Evolutionary conservation across 2,113 vertebrate genomes (phyloP), one percentile per base, ranked within the genome.

Genomic region (Dolichallabes microphthalmus): DNA sequence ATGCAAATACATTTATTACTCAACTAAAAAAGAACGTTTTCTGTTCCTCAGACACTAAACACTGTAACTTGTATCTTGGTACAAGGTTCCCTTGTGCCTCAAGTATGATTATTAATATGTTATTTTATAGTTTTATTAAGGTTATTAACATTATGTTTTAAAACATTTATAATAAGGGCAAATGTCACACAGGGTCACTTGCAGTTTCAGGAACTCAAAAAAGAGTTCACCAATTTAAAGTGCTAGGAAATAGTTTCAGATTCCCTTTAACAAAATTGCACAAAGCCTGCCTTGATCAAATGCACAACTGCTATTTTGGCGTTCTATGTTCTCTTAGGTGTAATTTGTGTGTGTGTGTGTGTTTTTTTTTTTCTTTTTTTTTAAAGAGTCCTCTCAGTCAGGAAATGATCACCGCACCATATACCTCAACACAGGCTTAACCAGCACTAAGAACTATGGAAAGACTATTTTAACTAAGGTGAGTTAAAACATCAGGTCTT

Each of bases 381-480:
- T 92, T 0, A 83, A 45, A 92, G 98, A 96, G 86, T 94, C 93
- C 83, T 95, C 93, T 68, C 91, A 96, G 0, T 88, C 80, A 20
- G 91, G 90, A 2, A 95, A 91, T 87, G 86, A 88, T 6, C 96
- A 95, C 0, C 96, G 95, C 53, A 85, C 92, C 17, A 95, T 98
- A 87, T 99, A 96, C 90, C 92, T 99, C 61, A 99, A 99, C 93
- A 99, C 98, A 17, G 98, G 98, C 35, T 93, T 99, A 88, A 99
- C 98, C 89, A 99, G 97, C 94, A 99, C 98, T 71, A 98, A 97
- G 93, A 99, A 99, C 90, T 99, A 98, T 14, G 98, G 98, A n/a
- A 99, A 99, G 93, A 99, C 98, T 88, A 99, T 99, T 89, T 96
- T 99, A 60, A 99, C 98, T 13, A 99, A 99, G 96, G 98, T 97